Evolutionary conservation across 2,888 invertebrate species (phyloP).

Genomic region (Neria commutata): DNA sequence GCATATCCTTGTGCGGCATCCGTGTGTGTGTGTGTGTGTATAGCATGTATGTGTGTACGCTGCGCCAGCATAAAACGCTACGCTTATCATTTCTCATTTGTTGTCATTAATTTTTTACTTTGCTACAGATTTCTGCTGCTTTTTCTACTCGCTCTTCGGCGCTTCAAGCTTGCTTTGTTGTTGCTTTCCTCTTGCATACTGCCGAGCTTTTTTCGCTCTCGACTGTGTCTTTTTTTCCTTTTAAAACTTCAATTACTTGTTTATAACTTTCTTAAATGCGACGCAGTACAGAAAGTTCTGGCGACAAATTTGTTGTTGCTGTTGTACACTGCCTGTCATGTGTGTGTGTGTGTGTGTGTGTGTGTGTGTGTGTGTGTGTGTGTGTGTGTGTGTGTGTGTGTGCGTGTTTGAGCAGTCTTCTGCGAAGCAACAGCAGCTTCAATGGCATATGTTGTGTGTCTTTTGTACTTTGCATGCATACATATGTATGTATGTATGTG

Average conservation of each 20-base stretch:
- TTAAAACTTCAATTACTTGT: conserved; percentile 23
- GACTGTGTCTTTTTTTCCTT: neutral
- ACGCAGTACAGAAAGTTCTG: conserved; percentile 9
- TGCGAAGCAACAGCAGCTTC: neutral
- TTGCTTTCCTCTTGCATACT: neutral
- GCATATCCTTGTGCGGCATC: neutral
- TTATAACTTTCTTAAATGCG: conserved; percentile 24
- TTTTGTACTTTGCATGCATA: no score
- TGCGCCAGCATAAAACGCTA: conserved; percentile 4
- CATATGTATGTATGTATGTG: no score
- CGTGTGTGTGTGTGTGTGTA: neutral
- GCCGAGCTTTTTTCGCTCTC: neutral
- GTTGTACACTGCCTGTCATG: neutral
- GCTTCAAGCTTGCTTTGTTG: neutral
- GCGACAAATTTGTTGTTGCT: neutral
- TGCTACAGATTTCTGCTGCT: neutral
- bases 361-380: neutral
- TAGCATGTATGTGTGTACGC: neutral
- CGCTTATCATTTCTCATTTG: conserved; percentile 20
- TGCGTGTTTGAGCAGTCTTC: neutral
- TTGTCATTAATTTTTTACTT: conserved; percentile 16
- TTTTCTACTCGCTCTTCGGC: neutral
- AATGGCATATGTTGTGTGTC: neutral
- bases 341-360: conserved; percentile 11
- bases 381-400: neutral